Base-by-base conservation (phyloP, 2,888 invertebrate species). In the Eremobia ochroleuca region DNA sequence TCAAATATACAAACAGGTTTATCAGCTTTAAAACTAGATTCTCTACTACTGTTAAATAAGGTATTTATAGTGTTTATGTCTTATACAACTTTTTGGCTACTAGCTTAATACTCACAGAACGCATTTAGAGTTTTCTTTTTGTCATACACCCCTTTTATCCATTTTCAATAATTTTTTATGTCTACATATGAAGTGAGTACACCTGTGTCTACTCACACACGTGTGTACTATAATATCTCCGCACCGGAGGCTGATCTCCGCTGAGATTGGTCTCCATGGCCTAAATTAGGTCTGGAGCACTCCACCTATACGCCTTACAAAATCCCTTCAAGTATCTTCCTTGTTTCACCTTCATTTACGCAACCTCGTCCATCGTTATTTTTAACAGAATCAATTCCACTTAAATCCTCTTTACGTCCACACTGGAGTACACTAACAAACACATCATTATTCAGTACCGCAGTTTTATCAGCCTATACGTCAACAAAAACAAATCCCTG, bases 401-500 rank as follows among this genome's bases (percentile, higher is more conserved):
- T 71, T 49, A 40, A 73, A 62, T 59, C 59, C 59, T 73, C 61
- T 61, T 65, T 65, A 52, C 6, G n/a, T 82, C 73, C 37, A 18
- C 52, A 62, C 2, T 72, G 59, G 13, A 77, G 65, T 46, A 64
- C 71, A 72, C 84, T 87, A 72, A 84, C 65, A 74, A 76, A 68
- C 70, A 83, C 83, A 78, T 84, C 75, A 83, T 80, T 86, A 86
- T 85, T 81, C 76, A 83, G 72, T 73, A 73, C 72, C 18, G 58
- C 72, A 79, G 72, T 78, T 82, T 82, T 84, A 84, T 86, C 85
- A 76, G 79, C 80, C 31, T 69, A 25, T 66, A 76, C 85, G 82
- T 86, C 87, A 84, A 85, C 79, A 83, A 82, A 85, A 89, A 87
- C 87, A 85, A 89, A 88, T 86, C 83, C 73, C 72, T 78, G 78